Evolutionary conservation across 2,888 invertebrate species (phyloP), one percentile per base, ranked within the genome.

Genomic region (Eumacrocentrus americanus): DNA sequence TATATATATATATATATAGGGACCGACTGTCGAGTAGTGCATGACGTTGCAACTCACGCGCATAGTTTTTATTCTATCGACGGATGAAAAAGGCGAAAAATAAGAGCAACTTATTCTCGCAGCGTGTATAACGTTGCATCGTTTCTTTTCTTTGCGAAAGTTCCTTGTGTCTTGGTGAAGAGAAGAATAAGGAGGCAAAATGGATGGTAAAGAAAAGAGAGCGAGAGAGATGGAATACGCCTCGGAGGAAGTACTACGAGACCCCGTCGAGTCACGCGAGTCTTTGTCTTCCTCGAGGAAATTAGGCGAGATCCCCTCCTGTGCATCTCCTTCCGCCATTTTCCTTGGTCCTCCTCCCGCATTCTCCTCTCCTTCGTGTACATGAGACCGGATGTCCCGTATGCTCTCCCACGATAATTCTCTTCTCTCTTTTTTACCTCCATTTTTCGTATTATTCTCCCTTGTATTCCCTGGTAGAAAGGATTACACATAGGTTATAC

Each of bases 11-110:
- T n/a, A n/a, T n/a, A n/a, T n/a, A n/a, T n/a, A n/a, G 7, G 55
- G 40, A 63, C 48, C 47, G 22, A 11, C 57, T 61, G 57, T 42
- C 58, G 35, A 37, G 53, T 55, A 44, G 50, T 61, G 40, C 48
- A 51, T 61, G 56, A 50, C 56, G 35, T 29, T 25, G 7, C 1
- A 25, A 5, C 1, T 46, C 23, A n/a, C 2, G 20, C 23, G 23
- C 29, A 29, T 29, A 9, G 29, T 29, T 29, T 29, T 29, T 9
- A 29, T 29, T 29, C 9, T 29, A 29, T 29, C 29, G 29, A 6
- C 9, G 29, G 29, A 29, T 6, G 9, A 9, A 4, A 29, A 6
- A 9, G 9, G 9, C 29, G 29, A 29, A 29, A 29, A 29, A 29
- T 4, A 29, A 29, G 9, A 29, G 29, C 29, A 9, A 29, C 4